Evolutionary conservation across 53 echinoderm and acorn worm genomes (phyloP).

Genomic region (Antedon mediterranea): DNA sequence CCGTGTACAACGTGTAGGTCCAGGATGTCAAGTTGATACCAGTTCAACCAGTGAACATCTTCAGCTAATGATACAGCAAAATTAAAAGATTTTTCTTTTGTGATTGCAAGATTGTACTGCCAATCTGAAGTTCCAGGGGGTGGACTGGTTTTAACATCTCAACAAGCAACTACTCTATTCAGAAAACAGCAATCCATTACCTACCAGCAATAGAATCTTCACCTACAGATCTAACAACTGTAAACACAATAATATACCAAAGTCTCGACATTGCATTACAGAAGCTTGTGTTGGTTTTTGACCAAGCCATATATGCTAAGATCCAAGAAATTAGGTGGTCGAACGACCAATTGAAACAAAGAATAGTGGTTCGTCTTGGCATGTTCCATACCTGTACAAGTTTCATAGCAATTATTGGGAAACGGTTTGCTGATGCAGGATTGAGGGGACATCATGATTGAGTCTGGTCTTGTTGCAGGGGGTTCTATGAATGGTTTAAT

Average conservation of each 20-base stretch:
- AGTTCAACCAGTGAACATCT: too few species aligned
- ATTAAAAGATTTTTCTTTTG: too few species aligned
- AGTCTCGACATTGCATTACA: too few species aligned
- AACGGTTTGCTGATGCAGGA: conserved; percentile 38
- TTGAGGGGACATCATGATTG: conserved; percentile 26
- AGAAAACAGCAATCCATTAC: not conserved
- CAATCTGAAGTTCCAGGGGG: too few species aligned
- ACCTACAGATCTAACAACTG: not conserved
- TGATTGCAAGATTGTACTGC: too few species aligned
- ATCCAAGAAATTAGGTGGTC: conserved; percentile 29
- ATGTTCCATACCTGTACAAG: conserved; percentile 24
- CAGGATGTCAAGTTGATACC: too few species aligned
- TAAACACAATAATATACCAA: not conserved
- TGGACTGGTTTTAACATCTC: conserved; percentile 10
- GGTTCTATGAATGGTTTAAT: conserved; percentile 30
- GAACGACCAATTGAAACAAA: not conserved
- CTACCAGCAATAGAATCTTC: not conserved
- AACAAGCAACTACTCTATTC: too few species aligned
- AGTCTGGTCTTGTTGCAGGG: conserved; percentile 29
- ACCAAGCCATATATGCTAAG: conserved; percentile 48
- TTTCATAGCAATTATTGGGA: conserved; percentile 37
- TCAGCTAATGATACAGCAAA: too few species aligned
- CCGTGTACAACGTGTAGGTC: too few species aligned
- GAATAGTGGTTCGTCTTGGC: conserved; percentile 24
- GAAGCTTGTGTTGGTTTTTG: conserved; percentile 3